phyloP scores from a whole-genome alignment of 2,113 vertebrate genomes.

The Myrmophylax atrothorax region DNA sequence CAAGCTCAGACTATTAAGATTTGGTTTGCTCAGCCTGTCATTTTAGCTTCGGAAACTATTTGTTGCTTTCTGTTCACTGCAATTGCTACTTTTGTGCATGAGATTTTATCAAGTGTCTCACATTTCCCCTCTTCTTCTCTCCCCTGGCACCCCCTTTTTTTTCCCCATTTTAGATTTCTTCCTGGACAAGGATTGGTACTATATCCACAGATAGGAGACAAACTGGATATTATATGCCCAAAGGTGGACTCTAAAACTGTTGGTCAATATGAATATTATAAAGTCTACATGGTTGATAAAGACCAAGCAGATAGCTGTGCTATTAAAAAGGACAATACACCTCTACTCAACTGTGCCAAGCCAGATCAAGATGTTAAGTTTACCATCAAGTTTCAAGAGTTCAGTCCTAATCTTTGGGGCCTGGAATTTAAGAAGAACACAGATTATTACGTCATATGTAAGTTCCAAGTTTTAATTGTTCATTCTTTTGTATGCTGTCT shows the following conservation, averaged over 20 bases:
- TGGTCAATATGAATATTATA: conserved; percentile 95
- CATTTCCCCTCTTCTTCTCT: neutral
- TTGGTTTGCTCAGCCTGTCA: neutral
- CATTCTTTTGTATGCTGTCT: neutral
- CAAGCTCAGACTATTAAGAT: neutral
- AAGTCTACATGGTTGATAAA: conserved; percentile 97
- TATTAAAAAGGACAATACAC: conserved; percentile 95
- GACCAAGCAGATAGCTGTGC: conserved; percentile 96
- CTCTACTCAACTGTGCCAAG: conserved; percentile 96
- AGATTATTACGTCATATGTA: conserved; percentile 99
- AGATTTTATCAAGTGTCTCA: conserved; percentile 13
- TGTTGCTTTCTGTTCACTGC: neutral
- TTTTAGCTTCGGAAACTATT: conserved; percentile 29
- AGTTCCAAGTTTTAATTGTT: conserved; percentile 74
- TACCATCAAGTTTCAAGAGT: conserved; percentile 99
- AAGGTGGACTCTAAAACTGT: conserved; percentile 90
- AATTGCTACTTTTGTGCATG: conserved; percentile 1
- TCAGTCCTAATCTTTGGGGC: conserved; percentile 98
- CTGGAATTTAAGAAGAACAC: conserved; percentile 96
- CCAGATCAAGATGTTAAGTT: conserved; percentile 99
- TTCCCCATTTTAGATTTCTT: conserved; percentile 84
- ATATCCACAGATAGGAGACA: conserved; percentile 98
- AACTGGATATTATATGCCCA: conserved; percentile 99
- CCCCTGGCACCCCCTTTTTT: neutral
- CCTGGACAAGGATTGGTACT: conserved; percentile 96